Conservation (phyloP, 2,888 invertebrate species). For the Busseola fusca region DNA sequence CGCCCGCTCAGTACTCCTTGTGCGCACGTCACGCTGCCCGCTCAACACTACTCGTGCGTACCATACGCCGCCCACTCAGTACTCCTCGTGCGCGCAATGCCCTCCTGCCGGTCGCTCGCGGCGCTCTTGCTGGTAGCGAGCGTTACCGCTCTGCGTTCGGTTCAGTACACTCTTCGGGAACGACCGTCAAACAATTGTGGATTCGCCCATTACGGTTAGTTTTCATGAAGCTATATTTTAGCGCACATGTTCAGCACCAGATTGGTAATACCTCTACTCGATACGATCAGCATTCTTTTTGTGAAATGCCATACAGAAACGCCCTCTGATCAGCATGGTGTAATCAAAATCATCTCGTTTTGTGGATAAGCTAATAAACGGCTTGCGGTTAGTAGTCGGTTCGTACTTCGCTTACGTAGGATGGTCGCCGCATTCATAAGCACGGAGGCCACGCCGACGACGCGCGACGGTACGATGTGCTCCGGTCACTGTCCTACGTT, state of each 20-base stretch:
- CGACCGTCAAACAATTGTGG: constrained; percentile 27
- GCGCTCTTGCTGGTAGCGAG: constrained; percentile 14
- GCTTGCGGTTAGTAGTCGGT: too few relatives aligned
- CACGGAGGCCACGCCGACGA: too few relatives aligned
- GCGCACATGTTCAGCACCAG: background rate
- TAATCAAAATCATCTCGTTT: too few relatives aligned
- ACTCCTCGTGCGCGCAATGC: background rate
- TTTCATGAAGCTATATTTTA: background rate
- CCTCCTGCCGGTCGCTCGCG: background rate
- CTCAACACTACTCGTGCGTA: too few relatives aligned
- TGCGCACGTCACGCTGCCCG: background rate
- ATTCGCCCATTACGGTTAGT: constrained; percentile 41
- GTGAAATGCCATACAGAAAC: background rate
- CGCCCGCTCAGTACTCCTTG: too few relatives aligned
- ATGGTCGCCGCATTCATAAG: background rate
- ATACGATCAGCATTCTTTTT: background rate
- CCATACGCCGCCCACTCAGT: background rate
- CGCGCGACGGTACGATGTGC: background rate
- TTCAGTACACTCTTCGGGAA: constrained; percentile 27
- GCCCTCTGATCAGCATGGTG: background rate
- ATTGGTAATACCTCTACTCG: background rate
- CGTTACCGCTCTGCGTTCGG: background rate
- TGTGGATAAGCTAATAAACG: background rate
- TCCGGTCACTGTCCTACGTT: background rate
- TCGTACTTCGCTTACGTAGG: background rate